Evolutionary conservation across 2,888 invertebrate species (phyloP).

Genomic region (Hemicrepidius hirtus): DNA sequence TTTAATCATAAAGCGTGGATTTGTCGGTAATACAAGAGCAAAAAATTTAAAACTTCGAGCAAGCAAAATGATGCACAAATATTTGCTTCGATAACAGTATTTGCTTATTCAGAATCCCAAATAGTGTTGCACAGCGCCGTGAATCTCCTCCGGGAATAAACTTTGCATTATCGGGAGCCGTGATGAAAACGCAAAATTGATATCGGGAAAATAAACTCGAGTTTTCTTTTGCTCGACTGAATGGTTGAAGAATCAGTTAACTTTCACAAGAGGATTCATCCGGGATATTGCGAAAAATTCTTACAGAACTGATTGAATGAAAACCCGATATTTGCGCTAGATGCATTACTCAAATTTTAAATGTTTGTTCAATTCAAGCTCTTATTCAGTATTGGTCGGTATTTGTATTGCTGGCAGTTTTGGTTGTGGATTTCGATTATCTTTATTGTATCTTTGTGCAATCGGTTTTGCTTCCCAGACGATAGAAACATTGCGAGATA

Average conservation of each 20-base stretch:
- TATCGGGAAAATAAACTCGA: constrained; percentile 26
- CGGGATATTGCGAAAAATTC: background rate
- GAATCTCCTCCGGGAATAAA: constrained; percentile 32
- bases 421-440: too few species aligned
- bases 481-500: too few species aligned
- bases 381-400: too few species aligned
- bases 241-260: constrained; percentile 22
- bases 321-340: background rate
- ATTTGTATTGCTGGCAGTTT: too few species aligned
- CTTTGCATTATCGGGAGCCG: constrained; percentile 27
- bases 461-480: too few species aligned
- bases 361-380: too few species aligned
- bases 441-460: too few species aligned
- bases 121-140: constrained; percentile 28
- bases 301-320: background rate
- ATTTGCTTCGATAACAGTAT: constrained; percentile 29
- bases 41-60: background rate
- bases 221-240: constrained; percentile 17
- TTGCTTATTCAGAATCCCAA: constrained; percentile 27
- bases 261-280: constrained; percentile 6
- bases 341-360: too few species aligned
- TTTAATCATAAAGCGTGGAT: too few species aligned
- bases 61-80: constrained; percentile 20
- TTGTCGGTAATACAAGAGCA: background rate
- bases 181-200: constrained; percentile 35